These are phyloP conservation scores for Bubo bubo DNA, from an alignment of 2,113 vertebrate genomes.

Conservation along the genomic window DNA sequence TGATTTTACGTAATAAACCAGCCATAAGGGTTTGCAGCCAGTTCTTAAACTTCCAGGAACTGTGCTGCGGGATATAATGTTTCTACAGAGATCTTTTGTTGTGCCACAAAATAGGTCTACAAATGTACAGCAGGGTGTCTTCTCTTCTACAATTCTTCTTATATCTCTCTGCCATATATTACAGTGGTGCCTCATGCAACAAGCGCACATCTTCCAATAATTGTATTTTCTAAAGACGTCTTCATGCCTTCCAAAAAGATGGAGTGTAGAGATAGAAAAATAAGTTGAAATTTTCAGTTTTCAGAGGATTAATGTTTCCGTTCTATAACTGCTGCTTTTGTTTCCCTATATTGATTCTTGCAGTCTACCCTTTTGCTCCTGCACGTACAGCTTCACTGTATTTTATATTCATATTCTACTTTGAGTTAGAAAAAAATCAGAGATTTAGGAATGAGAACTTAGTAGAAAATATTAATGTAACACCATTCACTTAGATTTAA, in stretches of 20 bases:
- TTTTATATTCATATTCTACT: background rate
- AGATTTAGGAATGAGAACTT: background rate
- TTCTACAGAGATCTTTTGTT: conserved; percentile 32
- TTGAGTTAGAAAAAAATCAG: background rate
- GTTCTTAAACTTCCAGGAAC: conserved; percentile 56
- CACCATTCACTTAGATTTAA: background rate
- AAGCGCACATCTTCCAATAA: accelerated
- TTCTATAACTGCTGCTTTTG: background rate
- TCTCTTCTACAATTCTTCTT: background rate
- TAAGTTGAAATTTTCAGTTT: background rate
- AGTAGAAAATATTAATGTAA: background rate
- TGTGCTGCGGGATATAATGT: background rate
- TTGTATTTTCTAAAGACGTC: background rate
- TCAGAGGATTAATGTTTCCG: background rate
- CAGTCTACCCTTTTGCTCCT: background rate
- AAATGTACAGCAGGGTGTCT: background rate
- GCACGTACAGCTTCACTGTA: background rate
- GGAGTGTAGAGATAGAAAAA: background rate
- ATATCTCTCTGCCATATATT: background rate
- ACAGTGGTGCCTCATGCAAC: background rate
- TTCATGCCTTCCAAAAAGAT: background rate
- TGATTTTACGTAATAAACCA: conserved; percentile 11
- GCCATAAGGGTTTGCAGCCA: background rate
- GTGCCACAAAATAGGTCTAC: conserved; percentile 16
- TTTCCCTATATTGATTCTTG: background rate